Evolutionary conservation across 92 coral and sea anemone species (phyloP).

Genomic region (Scolanthus callimorphus): DNA sequence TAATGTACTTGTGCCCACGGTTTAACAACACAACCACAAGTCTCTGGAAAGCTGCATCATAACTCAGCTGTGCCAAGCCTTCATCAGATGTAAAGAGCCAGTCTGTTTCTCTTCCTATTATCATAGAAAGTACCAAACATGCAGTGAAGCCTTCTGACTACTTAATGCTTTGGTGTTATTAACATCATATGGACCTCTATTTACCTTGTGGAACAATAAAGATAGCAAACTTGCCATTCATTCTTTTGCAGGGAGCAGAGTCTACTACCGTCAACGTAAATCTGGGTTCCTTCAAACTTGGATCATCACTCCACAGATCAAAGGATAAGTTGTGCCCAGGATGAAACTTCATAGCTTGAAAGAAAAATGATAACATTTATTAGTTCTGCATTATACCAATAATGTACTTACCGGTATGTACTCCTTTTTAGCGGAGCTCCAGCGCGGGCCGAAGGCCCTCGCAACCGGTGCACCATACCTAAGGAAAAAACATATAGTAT

Average conservation of each 20-base stretch:
- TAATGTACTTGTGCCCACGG: constrained; percentile 66
- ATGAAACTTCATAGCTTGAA: constrained; percentile 19
- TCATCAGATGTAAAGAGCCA: constrained; percentile 69
- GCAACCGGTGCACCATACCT: no score
- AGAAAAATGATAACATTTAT: no score
- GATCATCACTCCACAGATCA: constrained; percentile 60
- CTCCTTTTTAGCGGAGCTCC: no score
- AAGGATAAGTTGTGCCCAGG: constrained; percentile 30
- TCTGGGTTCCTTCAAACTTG: constrained; percentile 50
- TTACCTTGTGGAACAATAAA: constrained; percentile 96
- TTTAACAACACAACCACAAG: constrained; percentile 74
- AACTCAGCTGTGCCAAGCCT: constrained; percentile 68
- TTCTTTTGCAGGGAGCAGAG: constrained; percentile 30
- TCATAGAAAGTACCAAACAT: no score
- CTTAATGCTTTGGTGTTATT: not conserved
- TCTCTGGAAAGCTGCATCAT: constrained; percentile 76
- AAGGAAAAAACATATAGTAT: no score
- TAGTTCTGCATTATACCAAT: no score
- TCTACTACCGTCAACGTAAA: constrained; percentile 70
- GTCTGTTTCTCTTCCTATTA: constrained; percentile 93
- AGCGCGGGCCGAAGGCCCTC: no score
- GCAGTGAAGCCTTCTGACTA: no score
- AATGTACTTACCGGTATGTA: no score
- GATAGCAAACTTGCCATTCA: constrained; percentile 83
- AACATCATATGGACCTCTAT: not conserved